Evolutionary conservation across 1,140 invertebrate genomes (phyloP).

Genomic region (Drosophila albomicans): DNA sequence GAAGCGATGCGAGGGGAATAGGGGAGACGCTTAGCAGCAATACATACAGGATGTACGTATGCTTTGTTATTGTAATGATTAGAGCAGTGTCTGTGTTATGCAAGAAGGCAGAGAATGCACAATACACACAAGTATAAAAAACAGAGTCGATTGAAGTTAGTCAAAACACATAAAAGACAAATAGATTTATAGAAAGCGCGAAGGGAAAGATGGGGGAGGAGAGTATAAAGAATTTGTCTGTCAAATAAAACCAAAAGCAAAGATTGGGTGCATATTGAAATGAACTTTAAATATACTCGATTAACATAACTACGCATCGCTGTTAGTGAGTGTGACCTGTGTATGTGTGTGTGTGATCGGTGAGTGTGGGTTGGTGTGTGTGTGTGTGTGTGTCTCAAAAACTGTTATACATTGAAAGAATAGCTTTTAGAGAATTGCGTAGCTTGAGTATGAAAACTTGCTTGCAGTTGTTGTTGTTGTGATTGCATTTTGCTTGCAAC

Average conservation of each 20-base stretch:
- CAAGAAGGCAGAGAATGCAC: conserved; percentile 23
- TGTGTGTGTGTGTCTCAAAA: conserved; percentile 69
- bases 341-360: conserved; percentile 26
- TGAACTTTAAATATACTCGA: conserved; percentile 45
- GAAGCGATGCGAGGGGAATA: conserved; percentile 31
- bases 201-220: background rate
- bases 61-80: conserved; percentile 18
- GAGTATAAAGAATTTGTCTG: conserved; percentile 4
- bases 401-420: conserved; percentile 80
- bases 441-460: conserved; percentile 70
- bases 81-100: conserved; percentile 30
- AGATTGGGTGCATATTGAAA: conserved; percentile 55
- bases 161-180: conserved; percentile 6
- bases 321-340: conserved; percentile 56
- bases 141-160: conserved; percentile 4
- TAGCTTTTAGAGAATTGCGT: conserved; percentile 68
- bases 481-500: conserved; percentile 52
- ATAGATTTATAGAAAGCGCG: background rate
- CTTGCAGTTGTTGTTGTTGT: conserved; percentile 59
- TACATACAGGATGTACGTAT: conserved; percentile 17
- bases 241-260: conserved; percentile 12
- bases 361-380: conserved; percentile 19
- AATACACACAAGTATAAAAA: background rate
- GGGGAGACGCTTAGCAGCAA: conserved; percentile 21
- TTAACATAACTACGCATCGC: conserved; percentile 61